Conservation (phyloP, 2,113 vertebrate species). For the Odontesthes bonariensis region DNA sequence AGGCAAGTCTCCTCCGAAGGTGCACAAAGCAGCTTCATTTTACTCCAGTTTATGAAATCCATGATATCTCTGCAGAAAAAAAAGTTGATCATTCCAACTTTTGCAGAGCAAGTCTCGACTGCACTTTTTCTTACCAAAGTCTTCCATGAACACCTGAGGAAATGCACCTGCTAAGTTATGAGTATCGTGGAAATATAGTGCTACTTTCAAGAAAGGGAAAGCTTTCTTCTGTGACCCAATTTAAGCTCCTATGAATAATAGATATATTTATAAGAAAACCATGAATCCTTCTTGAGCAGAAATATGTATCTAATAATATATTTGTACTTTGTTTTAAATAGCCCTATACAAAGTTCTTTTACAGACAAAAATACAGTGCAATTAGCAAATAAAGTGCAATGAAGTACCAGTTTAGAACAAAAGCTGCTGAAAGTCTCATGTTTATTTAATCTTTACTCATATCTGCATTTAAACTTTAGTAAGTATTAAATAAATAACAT, state of each 20-base stretch:
- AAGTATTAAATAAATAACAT: neutral
- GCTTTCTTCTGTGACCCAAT: constrained; percentile 66
- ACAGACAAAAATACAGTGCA: neutral
- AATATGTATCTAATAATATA: constrained; percentile 1
- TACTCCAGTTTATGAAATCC: constrained; percentile 67
- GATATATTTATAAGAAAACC: constrained; percentile 51
- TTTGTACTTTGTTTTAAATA: neutral
- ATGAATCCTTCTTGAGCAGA: constrained; percentile 11
- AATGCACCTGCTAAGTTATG: constrained; percentile 74
- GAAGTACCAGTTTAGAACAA: neutral
- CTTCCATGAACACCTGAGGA: constrained; percentile 60
- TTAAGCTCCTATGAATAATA: constrained; percentile 69
- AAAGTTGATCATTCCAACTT: constrained; percentile 69
- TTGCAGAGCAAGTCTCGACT: constrained; percentile 35
- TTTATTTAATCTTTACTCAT: neutral
- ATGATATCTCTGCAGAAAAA: constrained; percentile 57
- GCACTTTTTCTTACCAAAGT: constrained; percentile 59
- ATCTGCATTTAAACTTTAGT: neutral
- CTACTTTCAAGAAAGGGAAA: constrained; percentile 56
- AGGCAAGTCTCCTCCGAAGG: constrained; percentile 55
- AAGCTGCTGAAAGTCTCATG: neutral
- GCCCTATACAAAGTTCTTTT: neutral
- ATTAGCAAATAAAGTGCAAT: neutral
- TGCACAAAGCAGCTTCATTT: constrained; percentile 35
- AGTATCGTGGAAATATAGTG: constrained; percentile 55